Conservation (phyloP, 1,140 invertebrate genomes). For the Temnothorax curvispinosus region DNA sequence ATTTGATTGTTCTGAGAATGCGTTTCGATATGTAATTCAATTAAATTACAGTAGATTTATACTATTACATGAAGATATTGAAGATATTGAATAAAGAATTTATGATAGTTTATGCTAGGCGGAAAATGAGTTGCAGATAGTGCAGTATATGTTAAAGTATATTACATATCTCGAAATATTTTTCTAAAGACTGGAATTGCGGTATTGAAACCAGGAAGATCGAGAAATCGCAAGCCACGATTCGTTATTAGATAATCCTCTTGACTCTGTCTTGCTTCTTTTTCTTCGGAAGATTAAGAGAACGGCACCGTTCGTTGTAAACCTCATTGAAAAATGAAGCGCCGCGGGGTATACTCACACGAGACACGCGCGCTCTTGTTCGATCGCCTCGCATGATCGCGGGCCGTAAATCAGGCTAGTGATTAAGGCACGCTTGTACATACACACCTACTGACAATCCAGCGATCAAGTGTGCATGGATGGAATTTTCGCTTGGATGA, state of each 20-base stretch:
- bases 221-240: background rate
- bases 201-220: background rate
- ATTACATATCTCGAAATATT: background rate
- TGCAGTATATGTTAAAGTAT: background rate
- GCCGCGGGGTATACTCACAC: conserved; percentile 36
- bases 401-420: conserved; percentile 64
- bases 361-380: conserved; percentile 52
- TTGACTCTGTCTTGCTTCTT: background rate
- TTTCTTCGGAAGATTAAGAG: conserved; percentile 37
- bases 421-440: conserved; percentile 70
- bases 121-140: background rate
- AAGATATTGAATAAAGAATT: background rate
- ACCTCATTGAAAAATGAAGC: conserved; percentile 70
- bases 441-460: conserved; percentile 71
- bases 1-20: background rate
- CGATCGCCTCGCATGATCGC: conserved; percentile 64
- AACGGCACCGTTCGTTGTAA: conserved; percentile 26
- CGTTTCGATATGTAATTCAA: background rate
- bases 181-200: background rate
- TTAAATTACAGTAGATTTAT: background rate
- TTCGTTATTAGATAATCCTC: conserved; percentile 39
- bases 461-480: conserved; percentile 45
- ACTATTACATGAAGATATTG: background rate
- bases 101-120: background rate
- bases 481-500: conserved; percentile 45